Base-by-base conservation (phyloP, 2,113 vertebrate genomes). In the Lipophrys pholis region DNA sequence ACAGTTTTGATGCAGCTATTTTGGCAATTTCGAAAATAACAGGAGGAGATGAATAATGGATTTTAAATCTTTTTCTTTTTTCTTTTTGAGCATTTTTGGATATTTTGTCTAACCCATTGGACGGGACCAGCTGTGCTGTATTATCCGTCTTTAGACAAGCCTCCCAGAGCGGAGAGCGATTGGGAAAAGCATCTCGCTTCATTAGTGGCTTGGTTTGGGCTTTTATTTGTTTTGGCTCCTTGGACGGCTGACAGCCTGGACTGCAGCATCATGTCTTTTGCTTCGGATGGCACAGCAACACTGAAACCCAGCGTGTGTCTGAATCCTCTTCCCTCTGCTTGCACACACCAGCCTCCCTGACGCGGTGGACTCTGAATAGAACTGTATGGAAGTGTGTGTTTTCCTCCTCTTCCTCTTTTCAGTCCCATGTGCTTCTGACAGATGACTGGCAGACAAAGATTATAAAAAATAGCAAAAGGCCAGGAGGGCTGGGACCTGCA, bases 361-460 rank as follows among this genome's bases (percentile, higher is more conserved):
- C 81, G 83, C 63, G 76, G 65, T 72, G 76, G 78, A 84, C 73
- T 76, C 67, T 86, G 78, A 84, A 87, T 81, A 82, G 58, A 85
- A 88, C 80, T 82, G 77, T 73, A 63, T 70, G 70, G 69, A 85
- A 73, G 70, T 79, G 67, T 57, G 81, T 81, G 58, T 82, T 75
- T 62, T 72, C 53, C 73, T 30, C 21, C 21, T 30, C 21, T 30
- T 30, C 21, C 21, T 30, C 21, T 68, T 67, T 77, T 69, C 50
- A 70, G 76, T 66, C 71, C 83, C 71, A 74, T 83, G 85, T 62
- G 76, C 87, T 54, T 76, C 78, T 89, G 89, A 91, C 79, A 82
- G 78, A 91, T 91, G 85, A 92, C 83, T 92, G 87, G 85, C 87
- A 84, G 81, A 88, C 77, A 74, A 50, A 89, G 80, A 92, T 89